Percentiles rank a stretch among this genome's conserved stretches.
These are phyloP conservation scores for Pteronotus mesoamericanus DNA, from an alignment of 2,797 vertebrate genomes.

Conservation along the genomic window DNA sequence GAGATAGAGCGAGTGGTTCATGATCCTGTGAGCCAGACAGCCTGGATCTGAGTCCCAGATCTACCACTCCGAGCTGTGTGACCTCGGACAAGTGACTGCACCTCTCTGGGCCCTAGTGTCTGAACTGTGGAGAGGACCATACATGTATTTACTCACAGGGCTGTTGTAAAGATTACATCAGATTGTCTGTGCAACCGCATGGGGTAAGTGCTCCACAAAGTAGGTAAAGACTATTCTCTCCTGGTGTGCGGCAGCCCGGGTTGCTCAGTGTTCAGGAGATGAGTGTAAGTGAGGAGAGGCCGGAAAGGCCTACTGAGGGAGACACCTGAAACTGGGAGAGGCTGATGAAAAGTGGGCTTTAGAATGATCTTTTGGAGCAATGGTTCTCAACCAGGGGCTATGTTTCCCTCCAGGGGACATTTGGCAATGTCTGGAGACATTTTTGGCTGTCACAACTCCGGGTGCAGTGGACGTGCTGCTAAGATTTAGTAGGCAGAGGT, in stretches of 20 bases:
- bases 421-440: background rate
- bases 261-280: background rate
- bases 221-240: background rate
- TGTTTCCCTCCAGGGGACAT: background rate
- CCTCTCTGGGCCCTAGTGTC: background rate
- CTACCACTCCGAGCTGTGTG: background rate
- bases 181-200: background rate
- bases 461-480: rapidly evolving
- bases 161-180: background rate
- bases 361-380: background rate
- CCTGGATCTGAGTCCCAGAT: background rate
- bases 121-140: background rate
- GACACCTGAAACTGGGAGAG: background rate
- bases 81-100: background rate
- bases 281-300: background rate
- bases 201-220: background rate
- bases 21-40: background rate
- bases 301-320: background rate
- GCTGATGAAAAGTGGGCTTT: background rate
- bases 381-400: background rate
- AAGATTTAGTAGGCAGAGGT: background rate
- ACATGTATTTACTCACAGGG: background rate
- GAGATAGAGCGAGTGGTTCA: background rate
- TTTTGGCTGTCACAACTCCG: background rate
- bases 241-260: background rate